Evolutionary conservation across 2,797 vertebrate genomes (phyloP), one percentile per base, ranked within the genome.

Genomic region (Jordanella pulchra): DNA sequence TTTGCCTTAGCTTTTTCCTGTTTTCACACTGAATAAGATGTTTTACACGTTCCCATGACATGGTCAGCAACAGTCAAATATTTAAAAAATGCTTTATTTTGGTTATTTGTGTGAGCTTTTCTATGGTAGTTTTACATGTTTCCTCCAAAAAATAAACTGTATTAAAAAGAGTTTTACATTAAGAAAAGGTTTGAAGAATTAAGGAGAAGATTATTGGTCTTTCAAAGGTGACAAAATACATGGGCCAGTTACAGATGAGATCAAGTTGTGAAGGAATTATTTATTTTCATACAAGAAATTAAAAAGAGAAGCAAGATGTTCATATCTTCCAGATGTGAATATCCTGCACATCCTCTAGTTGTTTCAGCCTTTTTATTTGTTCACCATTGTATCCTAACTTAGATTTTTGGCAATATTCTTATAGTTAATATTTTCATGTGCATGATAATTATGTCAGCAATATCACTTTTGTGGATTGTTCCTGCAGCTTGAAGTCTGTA

Each of bases 1-100:
- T 69, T 65, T 35, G 65, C 74, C 68, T 74, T 47, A 79, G 73
- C 73, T 66, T 12, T 90, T 85, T 86, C 82, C 85, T 88, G 83
- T 87, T 47, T 89, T 86, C 88, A 76, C 67, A 27, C 67, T 73
- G 68, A 80, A 63, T 14, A 73, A 73, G 54, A 78, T 83, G 64
- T 60, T 84, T 83, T 60, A 23, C 32, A 51, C 65, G 65, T 87
- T 75, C 47, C 82, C 74, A 84, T 85, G 77, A 63, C 32, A 75
- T 15, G 79, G 56, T 69, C 44, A 63, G 51, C 69, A 84, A 84
- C 81, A 67, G 25, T 64, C 11, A 18, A 39, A 53, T 28, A 21
- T 70, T 53, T 27, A 64, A 32, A 56, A 67, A 76, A 27, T 54
- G 25, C 21, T 50, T 50, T 18, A 23, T 18, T 50, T 50, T 2